These are phyloP conservation scores for Byasa hedistus DNA, from an alignment of 2,888 invertebrate genomes.

Conservation along the genomic window DNA sequence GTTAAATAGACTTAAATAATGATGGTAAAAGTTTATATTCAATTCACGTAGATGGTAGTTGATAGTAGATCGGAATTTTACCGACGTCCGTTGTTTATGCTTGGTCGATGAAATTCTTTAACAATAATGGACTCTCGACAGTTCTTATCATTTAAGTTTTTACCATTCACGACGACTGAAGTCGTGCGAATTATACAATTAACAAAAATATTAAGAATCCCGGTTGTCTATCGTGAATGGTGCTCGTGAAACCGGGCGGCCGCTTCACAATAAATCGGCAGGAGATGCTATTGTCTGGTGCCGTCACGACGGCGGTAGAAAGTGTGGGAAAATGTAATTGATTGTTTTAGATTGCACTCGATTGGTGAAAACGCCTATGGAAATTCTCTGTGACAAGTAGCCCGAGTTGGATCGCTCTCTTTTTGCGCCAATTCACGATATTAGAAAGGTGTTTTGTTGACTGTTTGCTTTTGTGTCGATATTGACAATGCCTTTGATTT, in stretches of 20 bases:
- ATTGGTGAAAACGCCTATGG: conserved; percentile 47
- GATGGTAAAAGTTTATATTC: no score
- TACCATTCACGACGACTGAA: conserved; percentile 1
- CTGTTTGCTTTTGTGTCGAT: conserved; percentile 19
- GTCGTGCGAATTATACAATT: conserved; percentile 19
- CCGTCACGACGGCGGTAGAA: conserved; percentile 69
- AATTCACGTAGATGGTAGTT: no score
- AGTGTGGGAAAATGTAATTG: conserved; percentile 74
- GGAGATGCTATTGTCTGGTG: conserved; percentile 64
- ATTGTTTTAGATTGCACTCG: conserved; percentile 55
- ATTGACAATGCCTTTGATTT: background rate
- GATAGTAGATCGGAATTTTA: background rate
- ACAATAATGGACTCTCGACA: conserved; percentile 6
- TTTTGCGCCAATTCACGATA: conserved; percentile 38
- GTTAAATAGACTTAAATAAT: no score
- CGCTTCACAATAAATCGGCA: conserved; percentile 30
- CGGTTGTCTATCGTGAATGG: conserved; percentile 20
- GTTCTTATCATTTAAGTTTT: background rate
- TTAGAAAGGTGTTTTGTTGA: conserved; percentile 26
- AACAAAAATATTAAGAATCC: conserved; percentile 16
- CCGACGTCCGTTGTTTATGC: background rate
- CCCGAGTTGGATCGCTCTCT: conserved; percentile 32
- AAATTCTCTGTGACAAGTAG: conserved; percentile 36
- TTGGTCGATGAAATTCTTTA: background rate
- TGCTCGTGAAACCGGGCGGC: conserved; percentile 19